Conservation (phyloP, 2,797 vertebrate species). For the Epinephelus coioides region DNA sequence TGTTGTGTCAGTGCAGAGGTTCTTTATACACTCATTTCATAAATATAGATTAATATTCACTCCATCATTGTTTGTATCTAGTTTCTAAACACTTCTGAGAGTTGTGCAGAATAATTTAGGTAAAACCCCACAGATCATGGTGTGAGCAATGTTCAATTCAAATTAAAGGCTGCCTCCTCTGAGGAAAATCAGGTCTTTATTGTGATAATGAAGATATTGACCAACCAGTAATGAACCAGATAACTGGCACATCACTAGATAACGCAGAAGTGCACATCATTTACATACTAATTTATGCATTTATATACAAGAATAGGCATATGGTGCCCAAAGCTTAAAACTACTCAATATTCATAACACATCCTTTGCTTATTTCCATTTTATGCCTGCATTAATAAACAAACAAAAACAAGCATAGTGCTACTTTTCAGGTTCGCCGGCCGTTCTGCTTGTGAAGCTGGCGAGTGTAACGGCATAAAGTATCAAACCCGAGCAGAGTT, state of each 20-base stretch:
- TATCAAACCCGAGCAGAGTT: conserved; percentile 29
- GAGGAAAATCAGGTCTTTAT: conserved; percentile 22
- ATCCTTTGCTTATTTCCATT: conserved; percentile 48
- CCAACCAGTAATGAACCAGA: conserved; percentile 37
- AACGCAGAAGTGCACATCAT: conserved; percentile 32
- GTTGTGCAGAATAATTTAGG: conserved; percentile 14
- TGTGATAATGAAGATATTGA: conserved; percentile 61
- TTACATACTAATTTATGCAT: conserved; percentile 61
- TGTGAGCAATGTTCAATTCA: background rate
- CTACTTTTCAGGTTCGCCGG: conserved; percentile 23
- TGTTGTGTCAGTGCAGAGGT: background rate
- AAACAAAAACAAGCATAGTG: conserved; percentile 45
- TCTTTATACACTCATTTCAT: conserved; percentile 2
- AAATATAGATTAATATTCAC: conserved; percentile 18
- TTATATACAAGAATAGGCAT: conserved; percentile 37
- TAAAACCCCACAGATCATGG: conserved; percentile 4
- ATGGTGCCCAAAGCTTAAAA: conserved; percentile 51
- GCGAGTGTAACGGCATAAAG: conserved; percentile 13
- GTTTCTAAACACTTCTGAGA: conserved; percentile 20
- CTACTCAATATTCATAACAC: conserved; percentile 59
- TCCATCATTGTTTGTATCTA: conserved; percentile 8
- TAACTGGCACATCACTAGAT: conserved; percentile 43
- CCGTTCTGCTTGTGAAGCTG: conserved; percentile 13
- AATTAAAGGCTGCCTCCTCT: conserved; percentile 13
- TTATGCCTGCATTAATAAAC: conserved; percentile 45